Evolutionary conservation across 2,797 vertebrate species (phyloP).

Genomic region (Merluccius polli): DNA sequence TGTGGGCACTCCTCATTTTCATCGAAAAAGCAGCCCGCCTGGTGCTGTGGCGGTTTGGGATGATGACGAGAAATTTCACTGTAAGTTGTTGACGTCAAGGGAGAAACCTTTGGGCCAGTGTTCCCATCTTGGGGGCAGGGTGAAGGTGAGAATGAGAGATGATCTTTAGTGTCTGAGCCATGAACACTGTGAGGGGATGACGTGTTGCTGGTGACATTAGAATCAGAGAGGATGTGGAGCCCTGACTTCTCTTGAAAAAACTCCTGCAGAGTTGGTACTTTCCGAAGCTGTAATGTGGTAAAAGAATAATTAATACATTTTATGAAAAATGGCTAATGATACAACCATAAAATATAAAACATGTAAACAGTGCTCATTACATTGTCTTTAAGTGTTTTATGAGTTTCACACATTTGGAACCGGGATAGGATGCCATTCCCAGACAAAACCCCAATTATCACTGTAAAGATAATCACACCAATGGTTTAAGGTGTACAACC

Average conservation of each 20-base stretch:
- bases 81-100: slow-evolving; percentile 43
- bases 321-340: background rate
- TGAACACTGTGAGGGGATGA: slow-evolving; percentile 12
- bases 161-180: slow-evolving; percentile 19
- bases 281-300: slow-evolving; percentile 58
- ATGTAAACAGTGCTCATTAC: background rate
- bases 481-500: background rate
- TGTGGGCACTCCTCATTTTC: slow-evolving; percentile 20
- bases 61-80: slow-evolving; percentile 39
- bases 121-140: slow-evolving; percentile 19
- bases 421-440: background rate
- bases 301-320: background rate
- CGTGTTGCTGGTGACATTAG: background rate
- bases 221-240: slow-evolving; percentile 8
- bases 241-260: slow-evolving; percentile 57
- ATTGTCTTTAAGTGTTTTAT: background rate
- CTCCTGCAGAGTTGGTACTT: slow-evolving; percentile 63
- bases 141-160: slow-evolving; percentile 16
- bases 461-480: background rate
- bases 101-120: slow-evolving; percentile 19
- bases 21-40: slow-evolving; percentile 35
- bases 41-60: slow-evolving; percentile 34
- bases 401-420: background rate
- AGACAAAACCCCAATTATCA: background rate
- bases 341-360: background rate